These are phyloP conservation scores for Tetraodon nigroviridis DNA, from an alignment of 2,113 vertebrate species.

Conservation along the genomic window DNA sequence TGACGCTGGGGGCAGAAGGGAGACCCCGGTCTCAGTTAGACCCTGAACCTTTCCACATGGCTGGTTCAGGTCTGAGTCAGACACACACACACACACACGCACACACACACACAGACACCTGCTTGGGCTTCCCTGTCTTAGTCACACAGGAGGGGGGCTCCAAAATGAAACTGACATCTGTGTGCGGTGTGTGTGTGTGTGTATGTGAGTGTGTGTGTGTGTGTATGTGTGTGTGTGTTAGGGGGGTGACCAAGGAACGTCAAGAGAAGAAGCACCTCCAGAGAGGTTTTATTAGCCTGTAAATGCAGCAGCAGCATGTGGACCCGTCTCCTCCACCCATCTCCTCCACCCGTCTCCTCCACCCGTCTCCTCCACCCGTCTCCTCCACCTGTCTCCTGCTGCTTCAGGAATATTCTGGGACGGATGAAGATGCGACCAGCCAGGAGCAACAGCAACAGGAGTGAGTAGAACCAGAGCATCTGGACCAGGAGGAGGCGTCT, in stretches of 20 bases:
- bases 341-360: too few species aligned
- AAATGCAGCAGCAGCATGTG: not conserved
- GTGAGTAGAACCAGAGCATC: constrained; percentile 32
- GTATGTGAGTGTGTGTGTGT: constrained; percentile 18
- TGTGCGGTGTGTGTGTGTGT: constrained; percentile 28
- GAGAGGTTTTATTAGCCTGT: not conserved
- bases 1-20: constrained; percentile 47
- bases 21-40: constrained; percentile 54
- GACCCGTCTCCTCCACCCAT: not conserved
- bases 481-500: not conserved
- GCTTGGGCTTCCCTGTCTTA: constrained; percentile 71
- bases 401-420: constrained; percentile 19
- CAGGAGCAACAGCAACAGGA: constrained; percentile 15
- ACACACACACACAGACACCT: constrained; percentile 47
- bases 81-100: constrained; percentile 20
- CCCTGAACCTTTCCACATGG: constrained; percentile 63
- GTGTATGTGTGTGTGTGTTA: constrained; percentile 13
- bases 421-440: constrained; percentile 7
- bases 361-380: too few species aligned
- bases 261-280: constrained; percentile 24
- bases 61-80: constrained; percentile 56
- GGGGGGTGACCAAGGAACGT: constrained; percentile 60
- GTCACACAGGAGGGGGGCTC: constrained; percentile 62
- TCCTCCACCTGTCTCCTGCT: not conserved
- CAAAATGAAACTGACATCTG: constrained; percentile 46